phyloP scores from a whole-genome alignment of 2,888 invertebrate genomes.

The Criorhina ranunculi region DNA sequence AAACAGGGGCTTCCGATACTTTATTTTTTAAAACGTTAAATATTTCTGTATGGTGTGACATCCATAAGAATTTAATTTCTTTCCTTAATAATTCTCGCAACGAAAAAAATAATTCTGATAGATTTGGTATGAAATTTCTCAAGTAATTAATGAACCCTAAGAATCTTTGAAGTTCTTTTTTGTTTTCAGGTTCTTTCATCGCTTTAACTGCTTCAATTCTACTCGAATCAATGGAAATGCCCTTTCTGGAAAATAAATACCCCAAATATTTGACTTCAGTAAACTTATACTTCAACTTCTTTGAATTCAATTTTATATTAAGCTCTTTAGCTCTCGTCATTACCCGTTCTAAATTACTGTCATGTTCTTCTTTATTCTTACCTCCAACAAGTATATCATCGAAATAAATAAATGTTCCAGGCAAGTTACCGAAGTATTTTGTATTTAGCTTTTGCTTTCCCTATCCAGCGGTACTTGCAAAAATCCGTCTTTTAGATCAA shows the following conservation, averaged over 20 bases:
- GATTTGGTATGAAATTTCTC: conserved; percentile 32
- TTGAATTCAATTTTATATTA: conserved; percentile 47
- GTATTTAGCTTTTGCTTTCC: conserved; percentile 29
- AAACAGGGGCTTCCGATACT: conserved; percentile 8
- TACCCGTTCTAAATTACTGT: conserved; percentile 16
- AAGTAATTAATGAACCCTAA: conserved; percentile 55
- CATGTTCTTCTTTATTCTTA: too few relatives aligned
- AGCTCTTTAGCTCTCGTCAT: conserved; percentile 12
- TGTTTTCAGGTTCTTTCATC: conserved; percentile 25
- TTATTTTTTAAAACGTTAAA: conserved; percentile 1
- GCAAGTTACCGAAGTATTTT: conserved; percentile 7
- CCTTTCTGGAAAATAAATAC: conserved; percentile 27
- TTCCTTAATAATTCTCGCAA: conserved; percentile 40
- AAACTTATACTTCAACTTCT: conserved; percentile 24
- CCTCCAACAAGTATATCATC: too few relatives aligned
- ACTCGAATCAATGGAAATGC: conserved; percentile 16
- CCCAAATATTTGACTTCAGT: conserved; percentile 36
- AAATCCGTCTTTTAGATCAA: conserved; percentile 56
- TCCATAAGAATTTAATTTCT: conserved; percentile 27
- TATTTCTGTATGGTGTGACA: conserved; percentile 2
- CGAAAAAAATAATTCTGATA: conserved; percentile 30
- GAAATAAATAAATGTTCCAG: conserved; percentile 16
- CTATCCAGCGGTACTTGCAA: conserved; percentile 20
- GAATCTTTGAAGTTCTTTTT: conserved; percentile 49
- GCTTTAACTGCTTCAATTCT: conserved; percentile 27